phyloP scores from a whole-genome alignment of 2,113 vertebrate genomes.

The Oenanthe oenanthe region DNA sequence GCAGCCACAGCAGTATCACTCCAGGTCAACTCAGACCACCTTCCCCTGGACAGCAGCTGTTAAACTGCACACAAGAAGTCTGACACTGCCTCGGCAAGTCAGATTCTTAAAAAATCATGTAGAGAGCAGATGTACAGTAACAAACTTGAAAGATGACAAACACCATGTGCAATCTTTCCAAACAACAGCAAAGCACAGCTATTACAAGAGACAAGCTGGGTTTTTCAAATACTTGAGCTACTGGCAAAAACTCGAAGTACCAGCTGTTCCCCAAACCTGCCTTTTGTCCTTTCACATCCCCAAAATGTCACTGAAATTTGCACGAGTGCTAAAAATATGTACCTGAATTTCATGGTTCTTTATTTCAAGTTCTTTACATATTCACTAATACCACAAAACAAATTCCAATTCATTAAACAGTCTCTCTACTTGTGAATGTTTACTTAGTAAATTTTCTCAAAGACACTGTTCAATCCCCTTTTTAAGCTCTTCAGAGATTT shows the following conservation, averaged over 20 bases:
- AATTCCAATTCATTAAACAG: background rate
- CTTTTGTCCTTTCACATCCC: background rate
- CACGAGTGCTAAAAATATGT: background rate
- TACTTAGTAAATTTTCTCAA: background rate
- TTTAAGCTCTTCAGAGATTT: background rate
- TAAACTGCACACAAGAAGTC: background rate
- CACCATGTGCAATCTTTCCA: background rate
- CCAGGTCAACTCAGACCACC: background rate
- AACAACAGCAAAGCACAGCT: background rate
- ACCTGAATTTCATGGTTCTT: background rate
- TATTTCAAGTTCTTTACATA: background rate
- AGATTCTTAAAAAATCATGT: background rate
- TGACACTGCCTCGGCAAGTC: background rate
- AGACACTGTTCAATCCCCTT: background rate
- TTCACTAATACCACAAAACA: background rate
- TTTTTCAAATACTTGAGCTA: constrained; percentile 14
- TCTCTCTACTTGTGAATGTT: background rate
- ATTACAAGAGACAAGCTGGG: background rate
- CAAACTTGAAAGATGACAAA: constrained; percentile 2
- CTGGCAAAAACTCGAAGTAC: background rate
- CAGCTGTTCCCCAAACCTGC: constrained; percentile 22
- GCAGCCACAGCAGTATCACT: rapidly evolving
- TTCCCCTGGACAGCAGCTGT: background rate
- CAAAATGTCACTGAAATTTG: background rate
- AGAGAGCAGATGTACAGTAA: constrained; percentile 24